Conservation (phyloP, 1,140 invertebrate species). For the Fopius arisanus region DNA sequence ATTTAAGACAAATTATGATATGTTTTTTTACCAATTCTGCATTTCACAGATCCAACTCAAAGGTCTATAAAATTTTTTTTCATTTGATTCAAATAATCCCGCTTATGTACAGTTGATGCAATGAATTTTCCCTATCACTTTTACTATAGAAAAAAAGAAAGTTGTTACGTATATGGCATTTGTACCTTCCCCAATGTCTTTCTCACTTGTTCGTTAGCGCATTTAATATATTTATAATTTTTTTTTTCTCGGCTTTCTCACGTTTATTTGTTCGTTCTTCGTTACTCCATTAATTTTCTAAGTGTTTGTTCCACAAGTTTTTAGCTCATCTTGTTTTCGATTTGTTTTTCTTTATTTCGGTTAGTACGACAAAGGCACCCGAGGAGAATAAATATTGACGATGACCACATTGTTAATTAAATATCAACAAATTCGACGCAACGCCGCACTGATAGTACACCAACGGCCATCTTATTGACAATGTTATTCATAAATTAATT, state of each 20-base stretch:
- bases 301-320: neutral
- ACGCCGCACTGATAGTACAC: neutral
- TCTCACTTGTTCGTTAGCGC: neutral
- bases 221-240: slow-evolving; percentile 8
- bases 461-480: neutral
- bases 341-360: slow-evolving; percentile 18
- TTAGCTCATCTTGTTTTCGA: neutral
- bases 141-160: neutral
- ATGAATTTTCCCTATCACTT: neutral
- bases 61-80: neutral
- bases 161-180: slow-evolving; percentile 8
- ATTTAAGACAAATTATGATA: neutral
- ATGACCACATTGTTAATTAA: slow-evolving; percentile 26
- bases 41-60: neutral
- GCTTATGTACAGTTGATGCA: neutral
- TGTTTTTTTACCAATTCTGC: neutral
- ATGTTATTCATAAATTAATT: too few species aligned
- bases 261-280: neutral
- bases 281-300: slow-evolving; percentile 1
- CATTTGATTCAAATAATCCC: neutral
- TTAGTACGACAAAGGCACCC: slow-evolving; percentile 56
- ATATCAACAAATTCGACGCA: neutral
- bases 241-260: slow-evolving; percentile 8
- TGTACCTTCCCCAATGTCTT: slow-evolving; percentile 6
- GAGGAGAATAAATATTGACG: slow-evolving; percentile 39